Conservation (phyloP, 1,140 invertebrate species). For the Halyomorpha halys region DNA sequence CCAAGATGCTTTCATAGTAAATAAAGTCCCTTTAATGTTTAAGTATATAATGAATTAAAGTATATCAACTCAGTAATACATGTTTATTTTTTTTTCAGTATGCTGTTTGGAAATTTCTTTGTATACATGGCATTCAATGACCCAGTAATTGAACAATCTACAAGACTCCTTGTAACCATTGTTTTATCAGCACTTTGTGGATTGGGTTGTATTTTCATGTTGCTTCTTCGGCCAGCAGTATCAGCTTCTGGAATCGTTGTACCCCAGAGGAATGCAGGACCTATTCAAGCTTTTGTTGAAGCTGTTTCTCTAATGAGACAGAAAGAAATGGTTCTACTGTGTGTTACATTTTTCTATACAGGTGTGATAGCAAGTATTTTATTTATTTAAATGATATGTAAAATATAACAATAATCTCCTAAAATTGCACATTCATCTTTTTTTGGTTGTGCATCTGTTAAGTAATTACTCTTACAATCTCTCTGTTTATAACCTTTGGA, state of each 20-base stretch:
- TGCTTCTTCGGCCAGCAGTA: slow-evolving; percentile 47
- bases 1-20: too few species aligned
- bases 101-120: slow-evolving; percentile 88
- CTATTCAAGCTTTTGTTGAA: slow-evolving; percentile 54
- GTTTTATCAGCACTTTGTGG: slow-evolving; percentile 59
- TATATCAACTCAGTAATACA: slow-evolving; percentile 19
- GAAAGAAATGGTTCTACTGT: slow-evolving; percentile 72
- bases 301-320: slow-evolving; percentile 68
- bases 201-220: slow-evolving; percentile 58
- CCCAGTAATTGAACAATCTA: slow-evolving; percentile 44
- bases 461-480: too few species aligned
- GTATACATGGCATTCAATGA: slow-evolving; percentile 83
- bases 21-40: too few species aligned
- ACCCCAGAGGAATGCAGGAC: slow-evolving; percentile 44
- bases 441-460: too few species aligned
- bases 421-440: not conserved
- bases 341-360: slow-evolving; percentile 81
- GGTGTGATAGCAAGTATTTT: slow-evolving; percentile 39
- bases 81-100: slow-evolving; percentile 50
- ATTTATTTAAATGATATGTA: not conserved
- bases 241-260: slow-evolving; percentile 43
- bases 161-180: slow-evolving; percentile 60
- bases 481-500: too few species aligned
- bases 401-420: not conserved
- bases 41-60: not conserved